Percentiles rank a stretch among this genome's conserved stretches.
Conservation (phyloP, 1,140 invertebrate species). For the Popillia japonica region DNA sequence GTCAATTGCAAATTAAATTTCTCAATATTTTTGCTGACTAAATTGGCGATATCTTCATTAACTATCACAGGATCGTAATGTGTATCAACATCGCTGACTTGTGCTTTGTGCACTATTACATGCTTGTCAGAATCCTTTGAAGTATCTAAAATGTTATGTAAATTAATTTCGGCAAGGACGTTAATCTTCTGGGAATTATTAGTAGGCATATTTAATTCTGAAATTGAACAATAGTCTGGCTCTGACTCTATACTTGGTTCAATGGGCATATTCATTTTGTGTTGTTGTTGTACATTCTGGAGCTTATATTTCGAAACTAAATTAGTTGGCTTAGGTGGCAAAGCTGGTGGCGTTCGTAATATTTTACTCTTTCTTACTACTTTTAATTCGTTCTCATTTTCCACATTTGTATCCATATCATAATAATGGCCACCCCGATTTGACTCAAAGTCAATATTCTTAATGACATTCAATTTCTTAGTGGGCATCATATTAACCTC, state of each 20-base stretch:
- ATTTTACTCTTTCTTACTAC: slow-evolving; percentile 65
- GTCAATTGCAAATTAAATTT: slow-evolving; percentile 56
- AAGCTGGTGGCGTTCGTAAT: slow-evolving; percentile 70
- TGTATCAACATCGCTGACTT: slow-evolving; percentile 40
- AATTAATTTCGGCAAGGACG: slow-evolving; percentile 57
- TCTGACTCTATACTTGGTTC: slow-evolving; percentile 62
- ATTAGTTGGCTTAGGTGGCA: slow-evolving; percentile 76
- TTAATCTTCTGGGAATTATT: slow-evolving; percentile 48
- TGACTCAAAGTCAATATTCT: slow-evolving; percentile 62
- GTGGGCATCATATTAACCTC: slow-evolving; percentile 53
- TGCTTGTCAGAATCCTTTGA: slow-evolving; percentile 27
- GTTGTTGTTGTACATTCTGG: slow-evolving; percentile 49
- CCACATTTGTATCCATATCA: slow-evolving; percentile 59
- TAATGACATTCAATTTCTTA: slow-evolving; percentile 63
- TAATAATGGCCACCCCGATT: slow-evolving; percentile 58
- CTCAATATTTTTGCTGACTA: slow-evolving; percentile 55
- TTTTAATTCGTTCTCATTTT: slow-evolving; percentile 55
- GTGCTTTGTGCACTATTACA: slow-evolving; percentile 41
- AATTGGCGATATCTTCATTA: slow-evolving; percentile 43
- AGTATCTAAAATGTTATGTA: slow-evolving; percentile 37
- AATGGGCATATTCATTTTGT: slow-evolving; percentile 39
- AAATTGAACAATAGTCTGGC: slow-evolving; percentile 72
- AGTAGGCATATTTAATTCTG: slow-evolving; percentile 70
- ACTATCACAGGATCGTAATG: slow-evolving; percentile 45
- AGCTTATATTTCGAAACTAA: slow-evolving; percentile 69